Conservation (phyloP, 1,140 invertebrate species). For the Papilio polytes region DNA sequence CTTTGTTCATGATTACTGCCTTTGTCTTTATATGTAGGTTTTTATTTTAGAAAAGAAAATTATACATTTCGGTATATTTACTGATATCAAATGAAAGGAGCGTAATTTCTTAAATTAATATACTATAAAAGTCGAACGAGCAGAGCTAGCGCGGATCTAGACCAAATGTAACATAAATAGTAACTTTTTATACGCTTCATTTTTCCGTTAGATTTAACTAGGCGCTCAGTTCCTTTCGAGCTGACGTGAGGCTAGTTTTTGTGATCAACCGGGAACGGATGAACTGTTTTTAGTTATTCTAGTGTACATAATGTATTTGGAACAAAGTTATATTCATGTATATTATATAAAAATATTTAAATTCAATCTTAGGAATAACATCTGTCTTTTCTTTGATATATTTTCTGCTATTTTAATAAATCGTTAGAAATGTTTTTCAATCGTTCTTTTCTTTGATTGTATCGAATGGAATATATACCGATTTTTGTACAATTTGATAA, state of each 20-base stretch:
- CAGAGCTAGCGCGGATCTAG: background rate
- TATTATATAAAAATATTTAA: background rate
- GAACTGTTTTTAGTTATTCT: background rate
- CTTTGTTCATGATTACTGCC: too few species aligned
- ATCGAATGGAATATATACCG: too few species aligned
- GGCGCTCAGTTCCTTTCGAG: slow-evolving; percentile 15
- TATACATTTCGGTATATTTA: too few species aligned
- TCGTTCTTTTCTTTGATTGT: too few species aligned
- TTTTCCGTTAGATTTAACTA: slow-evolving; percentile 32
- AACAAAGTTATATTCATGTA: background rate
- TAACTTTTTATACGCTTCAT: slow-evolving; percentile 21
- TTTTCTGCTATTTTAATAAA: too few species aligned
- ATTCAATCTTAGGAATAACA: too few species aligned
- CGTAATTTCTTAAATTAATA: background rate
- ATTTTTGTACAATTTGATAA: too few species aligned
- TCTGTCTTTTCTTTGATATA: too few species aligned
- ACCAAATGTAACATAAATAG: slow-evolving; percentile 19
- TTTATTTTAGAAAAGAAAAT: too few species aligned
- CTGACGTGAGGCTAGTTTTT: slow-evolving; percentile 25
- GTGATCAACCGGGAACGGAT: background rate
- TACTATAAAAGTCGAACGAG: background rate
- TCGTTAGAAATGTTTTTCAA: too few species aligned
- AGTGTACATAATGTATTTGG: background rate
- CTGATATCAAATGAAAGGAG: too few species aligned
- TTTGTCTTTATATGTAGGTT: too few species aligned